Evolutionary conservation across 2,113 vertebrate species (phyloP).

Genomic region (Ophthalmolycus amberensis): DNA sequence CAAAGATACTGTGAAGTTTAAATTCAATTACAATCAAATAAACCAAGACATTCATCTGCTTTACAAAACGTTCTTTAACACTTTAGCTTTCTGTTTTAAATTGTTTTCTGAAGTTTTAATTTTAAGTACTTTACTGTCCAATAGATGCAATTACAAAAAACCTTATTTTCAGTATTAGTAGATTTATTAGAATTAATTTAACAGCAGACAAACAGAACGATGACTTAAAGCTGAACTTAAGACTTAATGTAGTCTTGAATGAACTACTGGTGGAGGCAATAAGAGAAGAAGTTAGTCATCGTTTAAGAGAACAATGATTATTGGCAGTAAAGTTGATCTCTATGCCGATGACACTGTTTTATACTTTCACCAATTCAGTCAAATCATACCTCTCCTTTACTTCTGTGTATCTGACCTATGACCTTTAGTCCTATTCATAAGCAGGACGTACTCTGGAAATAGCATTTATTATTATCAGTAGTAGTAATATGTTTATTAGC

Average conservation of each 20-base stretch:
- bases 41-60: neutral
- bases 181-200: neutral
- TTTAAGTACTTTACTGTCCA: neutral
- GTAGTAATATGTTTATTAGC: too few species aligned
- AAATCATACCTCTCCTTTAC: neutral
- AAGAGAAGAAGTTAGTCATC: neutral
- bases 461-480: neutral
- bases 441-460: too few species aligned
- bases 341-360: constrained; percentile 1
- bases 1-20: too few species aligned
- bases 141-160: neutral
- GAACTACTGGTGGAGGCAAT: neutral
- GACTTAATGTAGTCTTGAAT: neutral
- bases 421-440: too few species aligned
- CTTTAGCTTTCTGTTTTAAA: too few species aligned
- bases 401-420: neutral
- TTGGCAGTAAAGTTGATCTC: neutral
- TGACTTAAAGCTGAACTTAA: neutral
- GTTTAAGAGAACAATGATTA: neutral
- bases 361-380: neutral
- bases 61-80: too few species aligned
- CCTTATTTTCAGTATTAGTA: neutral
- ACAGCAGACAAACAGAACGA: neutral
- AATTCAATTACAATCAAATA: neutral
- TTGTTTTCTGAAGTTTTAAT: neutral